A percentile compares a stretch with the other conserved stretches of the same genome.
These are phyloP conservation scores for Asbolus verrucosus DNA, from an alignment of 1,140 invertebrate species.

Conservation along the genomic window DNA sequence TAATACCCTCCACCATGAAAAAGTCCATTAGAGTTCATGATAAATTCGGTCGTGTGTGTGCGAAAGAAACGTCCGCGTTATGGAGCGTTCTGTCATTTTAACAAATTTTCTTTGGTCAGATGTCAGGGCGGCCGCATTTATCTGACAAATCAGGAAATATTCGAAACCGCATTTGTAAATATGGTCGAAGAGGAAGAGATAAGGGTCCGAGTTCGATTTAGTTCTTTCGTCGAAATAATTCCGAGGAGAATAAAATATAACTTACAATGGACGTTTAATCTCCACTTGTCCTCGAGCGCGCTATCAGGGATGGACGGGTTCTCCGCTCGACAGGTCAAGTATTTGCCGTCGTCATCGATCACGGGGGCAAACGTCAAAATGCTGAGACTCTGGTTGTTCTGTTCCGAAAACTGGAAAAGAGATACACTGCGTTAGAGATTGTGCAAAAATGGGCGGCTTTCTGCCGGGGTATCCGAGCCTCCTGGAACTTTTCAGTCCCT, in stretches of 20 bases:
- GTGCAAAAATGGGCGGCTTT: too few species aligned
- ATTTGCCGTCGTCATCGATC: constrained; percentile 78
- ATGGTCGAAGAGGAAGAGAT: constrained; percentile 24
- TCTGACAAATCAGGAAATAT: not conserved
- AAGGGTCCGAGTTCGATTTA: constrained; percentile 17
- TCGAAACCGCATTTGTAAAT: not conserved
- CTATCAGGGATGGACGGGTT: constrained; percentile 83
- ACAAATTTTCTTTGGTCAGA: not conserved
- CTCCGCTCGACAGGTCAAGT: constrained; percentile 78
- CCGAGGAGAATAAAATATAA: constrained; percentile 54
- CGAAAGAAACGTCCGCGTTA: too few species aligned
- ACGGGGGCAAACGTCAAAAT: constrained; percentile 80
- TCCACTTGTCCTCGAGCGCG: constrained; percentile 85
- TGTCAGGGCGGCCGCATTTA: not conserved
- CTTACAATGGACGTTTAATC: constrained; percentile 82
- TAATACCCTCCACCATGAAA: too few species aligned
- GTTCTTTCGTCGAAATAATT: constrained; percentile 35
- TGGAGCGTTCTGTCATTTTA: too few species aligned
- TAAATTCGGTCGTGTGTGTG: too few species aligned
- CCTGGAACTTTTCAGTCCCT: too few species aligned
- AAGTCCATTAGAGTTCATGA: too few species aligned
- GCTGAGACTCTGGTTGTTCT: constrained; percentile 87
- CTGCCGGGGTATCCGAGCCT: too few species aligned
- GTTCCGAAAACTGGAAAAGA: constrained; percentile 75
- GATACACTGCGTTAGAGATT: too few species aligned